Conservation (phyloP, 2,797 vertebrate species). For the Acanthis flammea region DNA sequence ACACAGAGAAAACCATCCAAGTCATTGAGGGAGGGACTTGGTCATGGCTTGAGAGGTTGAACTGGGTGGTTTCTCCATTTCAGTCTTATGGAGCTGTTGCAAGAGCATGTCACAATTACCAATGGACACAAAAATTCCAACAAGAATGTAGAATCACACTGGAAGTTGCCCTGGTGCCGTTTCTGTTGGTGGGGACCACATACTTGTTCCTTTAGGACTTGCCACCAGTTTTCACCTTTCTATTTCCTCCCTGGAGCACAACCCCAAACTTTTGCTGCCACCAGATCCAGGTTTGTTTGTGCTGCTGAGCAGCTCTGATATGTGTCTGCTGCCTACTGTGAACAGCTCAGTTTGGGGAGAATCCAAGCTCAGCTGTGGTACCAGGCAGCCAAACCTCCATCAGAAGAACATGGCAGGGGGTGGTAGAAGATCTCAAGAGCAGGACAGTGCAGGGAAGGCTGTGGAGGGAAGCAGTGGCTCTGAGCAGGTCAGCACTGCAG, state of each 20-base stretch:
- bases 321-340: background rate
- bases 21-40: background rate
- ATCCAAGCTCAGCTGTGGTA: background rate
- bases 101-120: accelerated
- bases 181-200: background rate
- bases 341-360: background rate
- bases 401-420: accelerated
- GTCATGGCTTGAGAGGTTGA: background rate
- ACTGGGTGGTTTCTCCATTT: background rate
- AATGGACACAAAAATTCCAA: background rate
- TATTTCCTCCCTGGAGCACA: background rate
- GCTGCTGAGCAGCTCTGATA: background rate
- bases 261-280: background rate
- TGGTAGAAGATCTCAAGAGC: background rate
- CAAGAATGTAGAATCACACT: background rate
- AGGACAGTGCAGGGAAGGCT: background rate
- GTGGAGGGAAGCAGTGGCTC: background rate
- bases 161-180: accelerated
- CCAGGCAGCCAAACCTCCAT: background rate
- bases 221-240: background rate
- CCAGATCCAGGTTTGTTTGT: background rate
- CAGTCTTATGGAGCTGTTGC: background rate
- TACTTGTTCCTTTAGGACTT: background rate
- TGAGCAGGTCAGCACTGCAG: background rate
- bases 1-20: background rate